Base-by-base conservation (phyloP, 2,113 vertebrate species). In the Coracopsis vasa region DNA sequence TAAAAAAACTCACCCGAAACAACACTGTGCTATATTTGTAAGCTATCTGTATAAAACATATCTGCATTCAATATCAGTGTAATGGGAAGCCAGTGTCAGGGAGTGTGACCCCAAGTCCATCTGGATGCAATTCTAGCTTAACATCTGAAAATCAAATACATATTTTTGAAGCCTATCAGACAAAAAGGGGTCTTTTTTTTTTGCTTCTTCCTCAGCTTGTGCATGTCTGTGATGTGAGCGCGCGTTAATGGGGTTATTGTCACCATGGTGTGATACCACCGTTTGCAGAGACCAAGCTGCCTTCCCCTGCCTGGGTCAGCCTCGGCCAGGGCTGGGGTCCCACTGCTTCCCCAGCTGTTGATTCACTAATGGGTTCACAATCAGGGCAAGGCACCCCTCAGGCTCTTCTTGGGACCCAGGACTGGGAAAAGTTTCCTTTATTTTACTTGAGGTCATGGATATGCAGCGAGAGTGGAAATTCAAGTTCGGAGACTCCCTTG, bases 91-190 rank as follows among this genome's bases (percentile, higher is more conserved):
- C 86, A 88, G 84, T 93, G 94, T 95, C 93, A 92, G 88, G 74
- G 86, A 85, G 78, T 62, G 92, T 90, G 96, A 97, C 96, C 96
- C 72, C 3, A 5, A 10, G 73, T 88, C 95, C 96, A 95, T 96
- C 93, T 97, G 95, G 96, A 96, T 93, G 94, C 93, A 96, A 96
- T 97, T 96, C 94, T 11, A 35, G 86, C 88, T 61, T 95, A 83
- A 87, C 95, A 97, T 96, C 96, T 96, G 95, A 97, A 96, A 97
- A 97, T 96, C 94, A 92, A 94, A 96, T 91, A 93, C 95, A 92
- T 96, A 94, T 95, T 96, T 96, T 77, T 90, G 88, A 91, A 94
- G 85, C n/a, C 66, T 93, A 94, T 97, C 88, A 89, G 94, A 88
- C 91, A 95, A 82, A 93, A 96, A 94, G 71, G 64, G 62, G 60